These are phyloP conservation scores for Rotaria sp. DNA, from an alignment of 2,888 invertebrate species.

Conservation along the genomic window DNA sequence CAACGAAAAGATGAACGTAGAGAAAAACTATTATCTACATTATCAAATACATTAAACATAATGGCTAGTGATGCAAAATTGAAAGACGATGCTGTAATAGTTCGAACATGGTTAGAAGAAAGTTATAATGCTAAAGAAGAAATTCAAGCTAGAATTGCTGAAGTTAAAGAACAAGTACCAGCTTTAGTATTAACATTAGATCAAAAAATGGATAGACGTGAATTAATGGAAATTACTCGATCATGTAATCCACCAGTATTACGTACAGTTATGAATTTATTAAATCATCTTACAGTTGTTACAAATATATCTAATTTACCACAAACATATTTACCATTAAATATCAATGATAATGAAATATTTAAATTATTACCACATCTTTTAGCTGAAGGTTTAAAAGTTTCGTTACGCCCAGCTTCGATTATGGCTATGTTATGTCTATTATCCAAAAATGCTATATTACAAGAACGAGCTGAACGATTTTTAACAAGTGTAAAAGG, in stretches of 20 bases:
- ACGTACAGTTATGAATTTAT: neutral
- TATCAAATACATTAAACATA: too few relatives aligned
- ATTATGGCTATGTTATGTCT: neutral
- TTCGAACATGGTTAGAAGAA: too few relatives aligned
- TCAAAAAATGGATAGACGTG: neutral
- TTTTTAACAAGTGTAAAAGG: neutral
- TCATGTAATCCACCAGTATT: too few relatives aligned
- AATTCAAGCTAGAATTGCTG: neutral
- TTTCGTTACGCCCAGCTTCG: neutral
- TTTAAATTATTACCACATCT: constrained; percentile 6
- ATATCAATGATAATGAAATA: neutral
- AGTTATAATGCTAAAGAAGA: neutral
- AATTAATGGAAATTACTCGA: neutral
- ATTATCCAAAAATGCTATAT: too few relatives aligned
- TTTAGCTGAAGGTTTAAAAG: neutral
- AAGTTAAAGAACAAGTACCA: constrained; percentile 9
- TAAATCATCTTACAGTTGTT: constrained; percentile 4
- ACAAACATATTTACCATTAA: neutral
- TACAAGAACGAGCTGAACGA: too few relatives aligned
- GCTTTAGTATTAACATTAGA: constrained; percentile 3
- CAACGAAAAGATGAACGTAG: too few relatives aligned
- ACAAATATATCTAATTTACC: neutral
- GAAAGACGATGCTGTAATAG: too few relatives aligned
- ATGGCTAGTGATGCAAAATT: too few relatives aligned
- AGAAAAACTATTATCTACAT: too few relatives aligned